Evolutionary conservation across 2,113 vertebrate genomes (phyloP).

Genomic region (Brachirus orientalis): DNA sequence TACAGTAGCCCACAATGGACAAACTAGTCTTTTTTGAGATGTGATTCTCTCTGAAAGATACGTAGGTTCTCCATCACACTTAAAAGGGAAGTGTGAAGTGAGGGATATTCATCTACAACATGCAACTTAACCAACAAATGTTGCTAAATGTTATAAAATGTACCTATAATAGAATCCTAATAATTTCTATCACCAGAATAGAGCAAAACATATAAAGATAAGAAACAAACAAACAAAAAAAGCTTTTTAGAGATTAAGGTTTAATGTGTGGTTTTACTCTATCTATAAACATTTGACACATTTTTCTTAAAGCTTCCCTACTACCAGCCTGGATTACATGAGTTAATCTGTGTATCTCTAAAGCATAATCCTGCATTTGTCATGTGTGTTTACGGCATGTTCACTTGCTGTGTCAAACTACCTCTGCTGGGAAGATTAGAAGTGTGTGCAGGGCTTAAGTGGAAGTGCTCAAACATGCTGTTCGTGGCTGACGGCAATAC

Average conservation of each 20-base stretch:
- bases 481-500: conserved; percentile 70
- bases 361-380: conserved; percentile 80
- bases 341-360: conserved; percentile 81
- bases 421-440: conserved; percentile 79
- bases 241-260: conserved; percentile 56
- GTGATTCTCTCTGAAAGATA: too few species aligned
- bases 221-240: conserved; percentile 30
- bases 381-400: conserved; percentile 73
- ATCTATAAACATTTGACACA: conserved; percentile 77
- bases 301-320: conserved; percentile 72
- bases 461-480: conserved; percentile 80
- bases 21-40: too few species aligned
- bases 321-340: conserved; percentile 79
- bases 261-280: conserved; percentile 76
- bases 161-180: too few species aligned
- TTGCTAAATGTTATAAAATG: too few species aligned
- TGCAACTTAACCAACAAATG: too few species aligned
- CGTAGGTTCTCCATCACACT: too few species aligned
- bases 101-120: too few species aligned
- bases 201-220: conserved; percentile 42
- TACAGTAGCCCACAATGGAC: too few species aligned
- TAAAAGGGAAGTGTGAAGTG: too few species aligned
- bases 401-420: conserved; percentile 69
- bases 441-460: conserved; percentile 74
- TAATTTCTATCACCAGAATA: conserved; percentile 24